phyloP scores from a whole-genome alignment of 2,888 invertebrate species.

The Leistus spinibarbis region DNA sequence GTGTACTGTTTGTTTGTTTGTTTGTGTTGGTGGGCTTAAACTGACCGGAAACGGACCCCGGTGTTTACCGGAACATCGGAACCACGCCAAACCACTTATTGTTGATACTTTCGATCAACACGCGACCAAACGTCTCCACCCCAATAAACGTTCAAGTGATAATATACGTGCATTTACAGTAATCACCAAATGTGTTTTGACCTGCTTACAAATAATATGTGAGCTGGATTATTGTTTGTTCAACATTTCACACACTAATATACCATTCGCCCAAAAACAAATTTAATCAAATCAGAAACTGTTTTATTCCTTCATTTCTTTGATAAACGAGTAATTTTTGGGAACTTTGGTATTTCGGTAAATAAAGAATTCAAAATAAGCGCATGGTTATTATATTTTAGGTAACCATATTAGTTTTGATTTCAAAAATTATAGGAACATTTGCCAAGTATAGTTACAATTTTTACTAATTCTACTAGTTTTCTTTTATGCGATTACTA shows the following conservation, averaged over 20 bases:
- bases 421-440: too few relatives aligned
- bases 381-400: too few relatives aligned
- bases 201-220: neutral
- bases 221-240: neutral
- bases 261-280: neutral
- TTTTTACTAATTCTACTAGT: too few relatives aligned
- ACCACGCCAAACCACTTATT: constrained; percentile 16
- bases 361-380: too few relatives aligned
- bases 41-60: constrained; percentile 4
- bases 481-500: too few relatives aligned
- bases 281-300: neutral
- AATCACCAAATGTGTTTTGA: neutral
- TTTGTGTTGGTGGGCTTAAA: neutral
- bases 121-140: neutral
- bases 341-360: too few relatives aligned
- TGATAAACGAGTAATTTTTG: too few relatives aligned
- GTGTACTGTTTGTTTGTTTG: neutral
- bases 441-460: too few relatives aligned
- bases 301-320: too few relatives aligned
- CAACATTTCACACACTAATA: too few relatives aligned
- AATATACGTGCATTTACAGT: neutral
- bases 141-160: neutral
- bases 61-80: constrained; percentile 21
- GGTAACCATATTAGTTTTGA: too few relatives aligned
- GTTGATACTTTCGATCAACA: constrained; percentile 12